Percentiles rank a stretch among this genome's conserved stretches.
Evolutionary conservation across 35 echinoderm and acorn worm species (phyloP).

Genomic region (Heliocidaris tuberculata): DNA sequence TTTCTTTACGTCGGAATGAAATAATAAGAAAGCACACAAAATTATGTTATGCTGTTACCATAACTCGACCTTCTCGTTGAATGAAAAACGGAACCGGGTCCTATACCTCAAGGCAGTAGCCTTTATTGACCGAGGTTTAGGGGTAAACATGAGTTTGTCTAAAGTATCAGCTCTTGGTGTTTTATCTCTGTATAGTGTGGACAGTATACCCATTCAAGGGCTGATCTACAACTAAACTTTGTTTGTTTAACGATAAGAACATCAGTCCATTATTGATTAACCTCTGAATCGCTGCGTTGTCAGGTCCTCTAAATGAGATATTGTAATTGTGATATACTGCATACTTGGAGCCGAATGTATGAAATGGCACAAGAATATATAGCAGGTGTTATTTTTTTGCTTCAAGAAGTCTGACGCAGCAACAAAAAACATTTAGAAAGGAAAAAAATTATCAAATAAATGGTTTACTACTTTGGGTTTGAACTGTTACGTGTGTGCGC

Average conservation of each 20-base stretch:
- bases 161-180: neutral
- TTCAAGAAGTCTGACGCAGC: too few relatives aligned
- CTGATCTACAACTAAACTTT: constrained; percentile 18
- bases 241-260: neutral
- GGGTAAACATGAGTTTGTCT: neutral
- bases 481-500: too few relatives aligned
- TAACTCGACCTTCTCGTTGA: neutral
- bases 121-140: neutral
- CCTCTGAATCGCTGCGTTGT: neutral
- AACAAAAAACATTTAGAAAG: too few relatives aligned
- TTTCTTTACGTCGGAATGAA: too few relatives aligned
- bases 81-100: neutral
- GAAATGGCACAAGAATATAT: too few relatives aligned
- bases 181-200: neutral
- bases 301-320: neutral
- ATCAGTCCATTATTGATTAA: neutral
- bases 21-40: too few relatives aligned
- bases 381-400: too few relatives aligned
- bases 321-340: too few relatives aligned
- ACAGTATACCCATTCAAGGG: neutral
- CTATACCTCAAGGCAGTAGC: neutral
- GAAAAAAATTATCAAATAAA: too few relatives aligned
- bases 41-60: too few relatives aligned
- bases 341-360: too few relatives aligned
- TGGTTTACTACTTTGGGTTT: too few relatives aligned